Base-by-base conservation (phyloP, 30 jellyfish, hydroid and myxozoan species). In the Mastigias papua region DNA sequence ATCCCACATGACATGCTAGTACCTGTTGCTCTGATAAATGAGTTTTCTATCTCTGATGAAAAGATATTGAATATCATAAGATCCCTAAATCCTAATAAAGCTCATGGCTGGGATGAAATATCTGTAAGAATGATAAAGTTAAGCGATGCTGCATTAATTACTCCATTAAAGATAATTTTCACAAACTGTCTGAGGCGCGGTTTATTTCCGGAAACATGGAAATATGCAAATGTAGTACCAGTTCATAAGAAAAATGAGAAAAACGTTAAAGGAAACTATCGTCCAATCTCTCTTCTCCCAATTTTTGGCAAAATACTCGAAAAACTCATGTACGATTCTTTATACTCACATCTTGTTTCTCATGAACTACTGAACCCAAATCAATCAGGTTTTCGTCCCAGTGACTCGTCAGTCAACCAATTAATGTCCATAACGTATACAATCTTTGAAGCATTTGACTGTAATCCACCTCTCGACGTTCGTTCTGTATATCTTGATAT, bases 51-150 rank as follows among this genome's bases (percentile, higher is more conserved):
- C 28, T 72, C 94, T 73, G 89, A 80, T 31, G 90, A 82, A 51
- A 81, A 89, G 71, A 68, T 80, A 23, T 63, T 81, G 79, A 81
- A 81, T 21, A 71, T 78, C 83, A 81, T 81, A 37, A 81, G 89
- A n/a, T n/a, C n/a, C n/a, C n/a, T n/a, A n/a, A n/a, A n/a, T n/a
- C n/a, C n/a, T n/a, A n/a, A n/a, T n/a, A n/a, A n/a, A n/a, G 96
- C 91, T 15, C 96, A 87, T 77, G 90, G 96, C 34, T 66, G 86
- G 90, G 96, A 87, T 54, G 90, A 87, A 65, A 86, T 58, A 34
- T 62, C 89, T 57, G 79, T 73, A 22, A 74, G 82, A 62, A 63
- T 71, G 95, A 66, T 87, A 64, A 76, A 77, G 58, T 58, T 87
- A 60, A 50, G 90, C 84, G 95, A 76, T 75, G 89, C 67, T 58